These are phyloP conservation scores for Hydrochoerus hydrochaeris DNA, from an alignment of 2,113 vertebrate genomes.

Conservation along the genomic window DNA sequence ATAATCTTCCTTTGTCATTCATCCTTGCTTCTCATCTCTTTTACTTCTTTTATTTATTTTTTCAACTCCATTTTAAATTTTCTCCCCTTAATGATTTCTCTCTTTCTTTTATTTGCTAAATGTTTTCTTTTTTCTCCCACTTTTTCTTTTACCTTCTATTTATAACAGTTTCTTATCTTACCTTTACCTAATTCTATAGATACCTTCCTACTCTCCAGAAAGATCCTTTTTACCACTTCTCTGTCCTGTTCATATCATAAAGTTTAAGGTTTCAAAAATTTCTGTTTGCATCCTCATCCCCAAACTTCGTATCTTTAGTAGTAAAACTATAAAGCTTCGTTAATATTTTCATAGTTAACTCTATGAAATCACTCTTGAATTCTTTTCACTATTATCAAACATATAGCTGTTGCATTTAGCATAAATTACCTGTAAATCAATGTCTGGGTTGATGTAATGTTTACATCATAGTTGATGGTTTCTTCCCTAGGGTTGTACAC, in stretches of 20 bases:
- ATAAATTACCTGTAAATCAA: background rate
- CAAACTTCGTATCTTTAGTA: background rate
- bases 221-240: background rate
- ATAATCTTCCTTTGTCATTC: background rate
- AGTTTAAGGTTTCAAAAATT: background rate
- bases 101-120: background rate
- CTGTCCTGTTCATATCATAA: background rate
- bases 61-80: background rate
- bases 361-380: background rate
- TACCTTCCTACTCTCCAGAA: background rate
- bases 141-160: background rate
- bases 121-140: background rate
- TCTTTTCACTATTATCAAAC: background rate
- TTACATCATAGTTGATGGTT: background rate
- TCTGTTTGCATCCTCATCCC: background rate
- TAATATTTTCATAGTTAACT: background rate
- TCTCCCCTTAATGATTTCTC: background rate
- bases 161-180: background rate
- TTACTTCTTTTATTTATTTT: background rate
- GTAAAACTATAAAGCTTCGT: background rate
- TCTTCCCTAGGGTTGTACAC: background rate
- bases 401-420: background rate
- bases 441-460: background rate
- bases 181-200: background rate
- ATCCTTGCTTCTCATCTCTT: background rate